Evolutionary conservation across 1,140 invertebrate species (phyloP).

Genomic region (Zelostemma sp.): DNA sequence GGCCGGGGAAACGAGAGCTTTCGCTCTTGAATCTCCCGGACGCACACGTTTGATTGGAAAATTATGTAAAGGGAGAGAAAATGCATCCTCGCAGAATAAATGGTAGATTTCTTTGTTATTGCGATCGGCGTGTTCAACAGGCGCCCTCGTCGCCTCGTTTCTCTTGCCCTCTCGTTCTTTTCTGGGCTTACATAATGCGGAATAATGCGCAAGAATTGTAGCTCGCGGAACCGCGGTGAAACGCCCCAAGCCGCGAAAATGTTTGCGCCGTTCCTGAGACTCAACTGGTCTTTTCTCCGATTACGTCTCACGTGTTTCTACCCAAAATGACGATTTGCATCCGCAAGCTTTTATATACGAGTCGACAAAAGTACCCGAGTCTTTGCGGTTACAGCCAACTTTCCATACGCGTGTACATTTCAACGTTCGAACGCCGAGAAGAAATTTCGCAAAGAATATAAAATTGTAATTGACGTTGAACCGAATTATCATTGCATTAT

Average conservation of each 20-base stretch:
- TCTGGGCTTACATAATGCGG: no score
- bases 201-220: background rate
- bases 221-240: background rate
- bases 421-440: no score
- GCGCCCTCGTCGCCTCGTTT: background rate
- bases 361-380: background rate
- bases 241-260: no score
- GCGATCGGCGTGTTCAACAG: background rate
- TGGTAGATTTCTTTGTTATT: background rate
- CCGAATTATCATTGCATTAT: no score
- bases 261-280: no score
- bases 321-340: no score
- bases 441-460: no score
- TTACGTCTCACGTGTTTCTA: no score
- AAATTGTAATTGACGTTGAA: no score
- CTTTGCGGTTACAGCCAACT: background rate
- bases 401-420: background rate
- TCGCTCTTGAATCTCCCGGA: background rate
- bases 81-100: background rate
- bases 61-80: constrained; percentile 5
- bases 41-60: constrained; percentile 6
- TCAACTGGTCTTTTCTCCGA: no score
- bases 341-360: no score
- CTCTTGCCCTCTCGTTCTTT: no score
- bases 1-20: background rate